Percentiles rank a stretch among this genome's conserved stretches.
Conservation (phyloP, 2,797 vertebrate genomes). For the Perodicticus potto region DNA sequence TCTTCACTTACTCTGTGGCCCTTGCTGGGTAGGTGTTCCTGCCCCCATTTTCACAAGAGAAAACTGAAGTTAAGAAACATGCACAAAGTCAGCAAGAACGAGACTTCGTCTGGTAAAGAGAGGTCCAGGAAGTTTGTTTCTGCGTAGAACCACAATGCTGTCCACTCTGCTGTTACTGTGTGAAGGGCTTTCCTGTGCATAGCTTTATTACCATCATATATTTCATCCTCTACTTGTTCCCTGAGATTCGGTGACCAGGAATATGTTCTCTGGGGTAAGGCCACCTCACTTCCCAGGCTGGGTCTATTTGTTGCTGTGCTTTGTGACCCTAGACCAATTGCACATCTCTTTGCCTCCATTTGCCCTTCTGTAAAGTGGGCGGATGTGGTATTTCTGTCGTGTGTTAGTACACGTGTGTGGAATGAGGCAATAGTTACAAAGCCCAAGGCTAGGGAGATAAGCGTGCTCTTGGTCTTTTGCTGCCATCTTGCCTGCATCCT, state of each 20-base stretch:
- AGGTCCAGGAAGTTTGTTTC: not conserved
- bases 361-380: not conserved
- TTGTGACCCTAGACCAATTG: not conserved
- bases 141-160: not conserved
- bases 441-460: not conserved
- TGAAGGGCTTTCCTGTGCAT: not conserved
- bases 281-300: no score
- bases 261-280: not conserved
- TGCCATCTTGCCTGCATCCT: not conserved
- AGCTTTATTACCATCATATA: not conserved
- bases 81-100: not conserved
- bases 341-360: not conserved
- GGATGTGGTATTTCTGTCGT: not conserved
- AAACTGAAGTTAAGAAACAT: not conserved
- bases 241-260: not conserved
- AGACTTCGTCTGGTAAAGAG: not conserved
- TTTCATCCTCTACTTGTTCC: not conserved
- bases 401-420: rapidly evolving
- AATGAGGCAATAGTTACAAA: not conserved
- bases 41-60: not conserved
- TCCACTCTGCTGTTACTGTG: not conserved
- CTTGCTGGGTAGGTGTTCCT: not conserved
- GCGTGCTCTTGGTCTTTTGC: not conserved
- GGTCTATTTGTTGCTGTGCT: not conserved
- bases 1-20: not conserved